Evolutionary conservation across 2,113 vertebrate genomes (phyloP), one percentile per base, ranked within the genome.

Genomic region (Ibidorhyncha struthersii): DNA sequence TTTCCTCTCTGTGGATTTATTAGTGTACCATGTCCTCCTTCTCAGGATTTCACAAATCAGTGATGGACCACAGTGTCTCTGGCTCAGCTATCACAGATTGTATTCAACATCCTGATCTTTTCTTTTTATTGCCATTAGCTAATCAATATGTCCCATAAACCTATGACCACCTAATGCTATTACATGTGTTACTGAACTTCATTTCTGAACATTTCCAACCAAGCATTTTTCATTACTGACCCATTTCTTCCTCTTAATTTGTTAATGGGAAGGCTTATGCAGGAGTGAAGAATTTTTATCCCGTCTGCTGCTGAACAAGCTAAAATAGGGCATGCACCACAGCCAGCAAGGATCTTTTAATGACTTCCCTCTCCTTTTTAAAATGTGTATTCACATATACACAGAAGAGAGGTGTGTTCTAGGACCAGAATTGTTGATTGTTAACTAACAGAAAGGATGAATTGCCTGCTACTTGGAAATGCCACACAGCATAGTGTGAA

Each of bases 211-310:
- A 91, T 97, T 89, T 89, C 59, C 59, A 96, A 76, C 40, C 69
- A 95, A 84, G 43, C 38, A 79, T 94, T 95, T 94, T 97, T 97
- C 65, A 96, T 94, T 96, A 84, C 86, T 36, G 85, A 69, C 38
- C 58, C 21, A 62, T 82, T 92, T 91, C 50, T 81, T 93, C 89
- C 21, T 79, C 82, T 88, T 96, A 90, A 86, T 94, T 93, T 86
- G 38, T 80, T 96, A 91, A 76, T 79, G 34, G 43, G 21, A 83
- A 47, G 32, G 40, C 16, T 76, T 30, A 70, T 6, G 12, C 43
- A 83, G 40, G 16, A 66, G 18, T 50, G 43, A 72, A 94, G 69
- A 76, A 52, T 66, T 91, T 86, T 86, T 82, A 94, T 86, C 38
- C 38, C 8, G 47, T 78, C 77, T 82, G 11, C 29, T 92, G 41